A percentile compares a stretch with the other conserved stretches of the same genome.
Evolutionary conservation across 2,113 vertebrate species (phyloP).

Genomic region (Nibea coibor): DNA sequence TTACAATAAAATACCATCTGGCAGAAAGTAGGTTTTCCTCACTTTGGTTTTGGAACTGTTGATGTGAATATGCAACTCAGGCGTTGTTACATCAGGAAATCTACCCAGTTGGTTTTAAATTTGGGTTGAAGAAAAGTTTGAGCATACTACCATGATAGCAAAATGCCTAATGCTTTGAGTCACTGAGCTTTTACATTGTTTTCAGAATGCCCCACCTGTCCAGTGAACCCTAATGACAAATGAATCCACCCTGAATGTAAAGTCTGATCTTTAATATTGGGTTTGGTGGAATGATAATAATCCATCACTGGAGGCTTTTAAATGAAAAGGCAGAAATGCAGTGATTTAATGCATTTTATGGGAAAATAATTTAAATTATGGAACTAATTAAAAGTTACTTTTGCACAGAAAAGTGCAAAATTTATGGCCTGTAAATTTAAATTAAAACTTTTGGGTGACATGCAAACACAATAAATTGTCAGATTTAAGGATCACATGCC

Average conservation of each 20-base stretch:
- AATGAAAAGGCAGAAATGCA: neutral
- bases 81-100: neutral
- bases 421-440: neutral
- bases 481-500: too few relatives aligned
- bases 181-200: conserved; percentile 3
- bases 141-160: neutral
- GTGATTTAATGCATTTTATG: neutral
- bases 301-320: neutral
- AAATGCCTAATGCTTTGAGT: conserved; percentile 7
- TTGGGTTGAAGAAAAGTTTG: neutral
- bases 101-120: too few relatives aligned
- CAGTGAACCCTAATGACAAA: conserved; percentile 15
- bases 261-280: conserved; percentile 16
- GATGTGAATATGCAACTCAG: neutral
- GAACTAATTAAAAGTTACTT: neutral
- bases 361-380: neutral
- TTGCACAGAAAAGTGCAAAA: neutral
- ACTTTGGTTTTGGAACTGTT: neutral
- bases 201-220: conserved; percentile 1
- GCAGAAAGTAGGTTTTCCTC: neutral
- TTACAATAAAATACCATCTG: neutral
- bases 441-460: neutral
- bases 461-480: too few relatives aligned
- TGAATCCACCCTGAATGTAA: conserved; percentile 2
- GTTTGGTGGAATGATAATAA: neutral